Percentiles rank a stretch among this genome's conserved stretches.
Evolutionary conservation across 2,113 vertebrate species (phyloP).

Genomic region (Thermophis baileyi): DNA sequence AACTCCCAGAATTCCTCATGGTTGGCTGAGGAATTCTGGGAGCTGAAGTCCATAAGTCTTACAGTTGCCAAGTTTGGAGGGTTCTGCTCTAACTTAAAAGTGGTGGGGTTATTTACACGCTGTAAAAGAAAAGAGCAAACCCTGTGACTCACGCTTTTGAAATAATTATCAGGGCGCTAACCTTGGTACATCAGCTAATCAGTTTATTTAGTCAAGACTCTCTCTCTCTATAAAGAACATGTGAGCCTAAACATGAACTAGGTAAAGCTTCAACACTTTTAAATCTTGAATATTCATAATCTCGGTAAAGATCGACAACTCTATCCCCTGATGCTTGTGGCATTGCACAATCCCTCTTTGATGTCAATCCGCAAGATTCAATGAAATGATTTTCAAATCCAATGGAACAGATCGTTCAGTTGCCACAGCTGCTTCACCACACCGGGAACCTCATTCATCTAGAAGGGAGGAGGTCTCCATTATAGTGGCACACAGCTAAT

Average conservation of each 20-base stretch:
- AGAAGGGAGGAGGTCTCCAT: neutral
- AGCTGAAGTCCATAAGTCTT: neutral
- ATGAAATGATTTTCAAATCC: slow-evolving; percentile 5
- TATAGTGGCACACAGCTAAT: neutral
- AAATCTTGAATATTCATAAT: neutral
- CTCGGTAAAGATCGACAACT: neutral
- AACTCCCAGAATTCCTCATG: neutral
- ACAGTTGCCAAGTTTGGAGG: neutral
- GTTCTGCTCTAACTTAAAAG: neutral
- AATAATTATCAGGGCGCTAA: neutral
- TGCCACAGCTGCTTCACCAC: neutral
- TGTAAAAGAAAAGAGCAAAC: neutral
- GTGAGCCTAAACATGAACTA: neutral
- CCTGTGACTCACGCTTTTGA: neutral
- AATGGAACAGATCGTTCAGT: neutral
- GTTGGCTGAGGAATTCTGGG: neutral
- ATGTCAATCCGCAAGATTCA: neutral
- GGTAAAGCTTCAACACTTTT: neutral
- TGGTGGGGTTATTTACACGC: neutral
- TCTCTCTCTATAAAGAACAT: neutral
- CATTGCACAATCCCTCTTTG: neutral
- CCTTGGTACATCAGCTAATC: neutral
- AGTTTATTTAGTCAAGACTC: neutral
- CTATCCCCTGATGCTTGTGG: neutral
- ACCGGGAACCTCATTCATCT: neutral